Evolutionary conservation across 2,888 invertebrate genomes (phyloP).

Genomic region (Drosophila mercatorum): DNA sequence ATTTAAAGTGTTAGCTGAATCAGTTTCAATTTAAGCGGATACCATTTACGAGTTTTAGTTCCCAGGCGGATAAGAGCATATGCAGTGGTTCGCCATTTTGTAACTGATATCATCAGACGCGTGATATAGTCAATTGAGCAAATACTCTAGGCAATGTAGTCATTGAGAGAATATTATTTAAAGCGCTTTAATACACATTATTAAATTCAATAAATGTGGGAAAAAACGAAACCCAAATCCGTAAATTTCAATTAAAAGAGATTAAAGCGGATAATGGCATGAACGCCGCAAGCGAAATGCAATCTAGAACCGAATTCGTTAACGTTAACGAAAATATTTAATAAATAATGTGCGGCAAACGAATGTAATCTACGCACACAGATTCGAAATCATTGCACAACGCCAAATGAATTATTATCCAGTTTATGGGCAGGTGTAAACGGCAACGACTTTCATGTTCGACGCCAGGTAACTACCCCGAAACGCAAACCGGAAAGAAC

Average conservation of each 20-base stretch:
- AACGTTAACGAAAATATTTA: slow-evolving; percentile 17
- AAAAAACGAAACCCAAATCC: slow-evolving; percentile 2
- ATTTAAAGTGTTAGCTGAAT: not conserved
- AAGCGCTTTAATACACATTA: slow-evolving; percentile 14
- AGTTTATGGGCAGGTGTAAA: slow-evolving; percentile 32
- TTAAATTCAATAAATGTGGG: slow-evolving; percentile 22
- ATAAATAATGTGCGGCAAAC: slow-evolving; percentile 19
- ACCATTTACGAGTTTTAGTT: not conserved
- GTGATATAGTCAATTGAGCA: slow-evolving; percentile 1
- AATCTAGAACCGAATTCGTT: slow-evolving; percentile 28
- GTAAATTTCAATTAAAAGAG: slow-evolving; percentile 18
- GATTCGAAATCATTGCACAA: slow-evolving; percentile 30
- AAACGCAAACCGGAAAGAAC: slow-evolving; percentile 10
- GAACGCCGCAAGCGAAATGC: slow-evolving; percentile 16
- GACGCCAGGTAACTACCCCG: slow-evolving; percentile 5
- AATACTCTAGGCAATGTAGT: not conserved
- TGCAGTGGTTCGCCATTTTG: slow-evolving; percentile 7
- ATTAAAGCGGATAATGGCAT: slow-evolving; percentile 9
- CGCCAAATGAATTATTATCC: slow-evolving; percentile 50
- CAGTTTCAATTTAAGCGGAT: not conserved
- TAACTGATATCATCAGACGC: slow-evolving; percentile 8
- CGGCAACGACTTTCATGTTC: slow-evolving; percentile 20
- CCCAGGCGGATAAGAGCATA: slow-evolving; percentile 1
- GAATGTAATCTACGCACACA: slow-evolving; percentile 20
- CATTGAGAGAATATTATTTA: slow-evolving; percentile 1